Evolutionary conservation across 2,113 vertebrate species (phyloP).

Genomic region (Columbina picui): DNA sequence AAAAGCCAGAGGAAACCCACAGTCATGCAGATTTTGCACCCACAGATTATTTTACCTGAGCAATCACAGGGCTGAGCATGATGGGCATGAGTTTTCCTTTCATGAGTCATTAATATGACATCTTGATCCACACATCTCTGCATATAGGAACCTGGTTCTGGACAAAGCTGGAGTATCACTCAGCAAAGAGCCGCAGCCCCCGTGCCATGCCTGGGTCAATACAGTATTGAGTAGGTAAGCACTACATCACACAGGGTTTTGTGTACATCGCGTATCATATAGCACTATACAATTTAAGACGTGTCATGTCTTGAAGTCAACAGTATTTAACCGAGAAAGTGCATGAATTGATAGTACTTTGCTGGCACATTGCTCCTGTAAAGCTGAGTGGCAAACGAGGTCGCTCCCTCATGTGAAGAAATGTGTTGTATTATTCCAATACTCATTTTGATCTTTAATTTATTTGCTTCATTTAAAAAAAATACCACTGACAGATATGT

Average conservation of each 20-base stretch:
- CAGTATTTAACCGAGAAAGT: slow-evolving; percentile 32
- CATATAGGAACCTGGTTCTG: accelerated
- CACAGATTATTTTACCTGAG: neutral
- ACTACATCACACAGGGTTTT: neutral
- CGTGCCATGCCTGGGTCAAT: neutral
- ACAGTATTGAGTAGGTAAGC: neutral
- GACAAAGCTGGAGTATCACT: neutral
- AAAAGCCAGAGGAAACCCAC: neutral
- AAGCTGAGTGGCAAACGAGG: slow-evolving; percentile 25
- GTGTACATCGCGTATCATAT: neutral
- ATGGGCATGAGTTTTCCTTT: neutral
- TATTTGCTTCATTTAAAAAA: slow-evolving; percentile 21
- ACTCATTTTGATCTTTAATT: slow-evolving; percentile 61
- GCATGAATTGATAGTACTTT: slow-evolving; percentile 23
- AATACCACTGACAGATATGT: neutral
- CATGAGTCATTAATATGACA: accelerated
- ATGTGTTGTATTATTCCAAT: slow-evolving; percentile 24
- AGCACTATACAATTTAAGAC: neutral
- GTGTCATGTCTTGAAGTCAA: neutral
- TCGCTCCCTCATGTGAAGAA: slow-evolving; percentile 39
- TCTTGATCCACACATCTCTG: accelerated
- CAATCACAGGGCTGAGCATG: accelerated
- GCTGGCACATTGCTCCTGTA: neutral
- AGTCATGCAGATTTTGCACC: accelerated
- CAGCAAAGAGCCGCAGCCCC: accelerated